These are phyloP conservation scores for Hemithea aestivaria DNA, from an alignment of 2,888 invertebrate species.

Conservation along the genomic window DNA sequence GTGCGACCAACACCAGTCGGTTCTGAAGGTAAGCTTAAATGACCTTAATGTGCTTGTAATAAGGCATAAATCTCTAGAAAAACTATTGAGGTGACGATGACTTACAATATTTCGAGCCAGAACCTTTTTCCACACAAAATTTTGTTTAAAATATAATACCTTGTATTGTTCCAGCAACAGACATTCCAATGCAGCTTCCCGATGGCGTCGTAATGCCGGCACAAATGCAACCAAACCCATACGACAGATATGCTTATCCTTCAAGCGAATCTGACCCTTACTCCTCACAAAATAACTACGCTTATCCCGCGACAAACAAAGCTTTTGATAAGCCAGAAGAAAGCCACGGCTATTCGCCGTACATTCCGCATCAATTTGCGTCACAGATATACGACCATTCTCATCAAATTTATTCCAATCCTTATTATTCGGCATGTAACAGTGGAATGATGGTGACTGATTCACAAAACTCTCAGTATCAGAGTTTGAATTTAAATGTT, in stretches of 20 bases:
- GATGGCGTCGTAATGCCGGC: conserved; percentile 58
- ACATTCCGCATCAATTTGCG: conserved; percentile 59
- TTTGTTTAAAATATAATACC: conserved; percentile 1
- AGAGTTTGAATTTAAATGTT: neutral
- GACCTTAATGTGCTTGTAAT: neutral
- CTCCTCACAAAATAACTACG: conserved; percentile 40
- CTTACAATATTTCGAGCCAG: no score
- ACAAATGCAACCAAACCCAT: conserved; percentile 44
- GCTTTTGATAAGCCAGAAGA: conserved; percentile 52
- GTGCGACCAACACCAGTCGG: conserved; percentile 86
- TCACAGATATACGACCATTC: conserved; percentile 44
- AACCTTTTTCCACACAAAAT: no score
- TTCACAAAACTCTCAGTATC: conserved; percentile 43
- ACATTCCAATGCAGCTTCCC: conserved; percentile 57
- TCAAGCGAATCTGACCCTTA: conserved; percentile 47
- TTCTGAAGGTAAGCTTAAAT: conserved; percentile 76
- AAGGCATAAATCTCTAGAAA: no score
- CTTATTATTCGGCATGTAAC: conserved; percentile 57
- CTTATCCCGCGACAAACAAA: conserved; percentile 45
- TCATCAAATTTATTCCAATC: conserved; percentile 52
- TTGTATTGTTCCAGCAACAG: conserved; percentile 54
- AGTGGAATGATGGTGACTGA: conserved; percentile 52
- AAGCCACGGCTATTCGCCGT: conserved; percentile 52
- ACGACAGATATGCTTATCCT: conserved; percentile 51
- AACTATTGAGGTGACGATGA: no score